These are phyloP conservation scores for Pituophis catenifer DNA, from an alignment of 2,113 vertebrate genomes.

Conservation along the genomic window DNA sequence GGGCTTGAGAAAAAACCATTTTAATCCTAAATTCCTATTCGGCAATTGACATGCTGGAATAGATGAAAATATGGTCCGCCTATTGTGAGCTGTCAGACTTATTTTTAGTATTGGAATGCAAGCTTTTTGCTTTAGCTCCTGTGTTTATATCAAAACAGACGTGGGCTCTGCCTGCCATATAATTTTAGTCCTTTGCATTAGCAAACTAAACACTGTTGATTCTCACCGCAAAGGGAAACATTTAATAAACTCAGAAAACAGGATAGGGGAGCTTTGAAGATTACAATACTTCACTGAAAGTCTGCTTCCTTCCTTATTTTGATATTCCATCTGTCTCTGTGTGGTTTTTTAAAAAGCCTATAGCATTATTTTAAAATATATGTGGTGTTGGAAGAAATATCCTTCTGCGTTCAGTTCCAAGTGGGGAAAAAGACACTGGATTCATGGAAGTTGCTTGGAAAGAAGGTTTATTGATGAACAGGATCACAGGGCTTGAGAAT, in stretches of 20 bases:
- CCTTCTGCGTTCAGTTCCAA: too few species aligned
- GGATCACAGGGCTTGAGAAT: too few species aligned
- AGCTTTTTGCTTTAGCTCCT: background rate
- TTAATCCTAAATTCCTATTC: background rate
- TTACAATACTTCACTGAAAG: background rate
- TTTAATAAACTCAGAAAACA: conserved; percentile 56
- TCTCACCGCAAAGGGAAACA: background rate
- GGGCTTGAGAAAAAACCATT: background rate
- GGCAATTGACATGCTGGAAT: conserved; percentile 11
- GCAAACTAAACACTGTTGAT: background rate
- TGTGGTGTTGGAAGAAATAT: too few species aligned
- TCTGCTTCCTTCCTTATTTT: background rate
- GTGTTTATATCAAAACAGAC: conserved; percentile 2
- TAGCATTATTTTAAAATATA: background rate
- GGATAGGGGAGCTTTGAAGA: background rate
- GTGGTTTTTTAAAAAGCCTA: background rate
- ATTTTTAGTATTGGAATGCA: conserved; percentile 15
- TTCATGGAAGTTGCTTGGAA: too few species aligned
- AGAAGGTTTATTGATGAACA: too few species aligned
- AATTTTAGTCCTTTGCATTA: conserved; percentile 6
- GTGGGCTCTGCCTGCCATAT: background rate
- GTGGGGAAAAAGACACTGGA: too few species aligned
- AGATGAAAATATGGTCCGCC: background rate
- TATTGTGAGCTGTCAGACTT: conserved; percentile 12
- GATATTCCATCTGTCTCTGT: background rate